These are phyloP conservation scores for Porites lobata DNA, from an alignment of 92 coral and sea anemone species.

Conservation along the genomic window DNA sequence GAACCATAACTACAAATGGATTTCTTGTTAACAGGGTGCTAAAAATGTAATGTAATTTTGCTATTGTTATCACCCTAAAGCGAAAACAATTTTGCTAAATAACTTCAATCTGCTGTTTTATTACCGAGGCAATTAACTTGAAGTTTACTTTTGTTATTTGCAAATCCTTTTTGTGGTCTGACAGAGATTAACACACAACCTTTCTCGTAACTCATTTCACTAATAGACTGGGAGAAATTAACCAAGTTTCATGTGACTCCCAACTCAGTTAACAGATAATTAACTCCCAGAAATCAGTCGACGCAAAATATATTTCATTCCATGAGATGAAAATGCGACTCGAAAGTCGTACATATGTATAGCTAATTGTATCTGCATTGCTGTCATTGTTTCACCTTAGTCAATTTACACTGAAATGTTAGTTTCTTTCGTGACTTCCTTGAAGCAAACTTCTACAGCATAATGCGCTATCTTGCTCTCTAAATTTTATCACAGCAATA, in stretches of 20 bases:
- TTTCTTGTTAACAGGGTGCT: background rate
- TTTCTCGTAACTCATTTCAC: background rate
- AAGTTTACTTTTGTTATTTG: constrained; percentile 38
- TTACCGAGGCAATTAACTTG: constrained; percentile 11
- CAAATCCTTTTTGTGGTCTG: constrained; percentile 3
- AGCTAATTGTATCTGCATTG: background rate
- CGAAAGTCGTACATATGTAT: background rate
- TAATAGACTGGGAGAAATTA: background rate
- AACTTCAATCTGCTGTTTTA: background rate
- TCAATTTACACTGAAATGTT: background rate
- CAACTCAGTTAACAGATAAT: background rate
- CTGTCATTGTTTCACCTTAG: background rate
- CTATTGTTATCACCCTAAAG: background rate
- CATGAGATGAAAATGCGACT: background rate
- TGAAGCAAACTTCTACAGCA: background rate
- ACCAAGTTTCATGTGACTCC: background rate
- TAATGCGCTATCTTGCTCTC: background rate
- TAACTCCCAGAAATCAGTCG: no score
- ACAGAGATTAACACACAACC: background rate
- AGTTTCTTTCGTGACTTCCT: background rate
- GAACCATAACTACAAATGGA: background rate
- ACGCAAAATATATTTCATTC: background rate
- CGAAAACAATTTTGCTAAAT: background rate
- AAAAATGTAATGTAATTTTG: no score
- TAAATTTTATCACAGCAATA: background rate